Conservation (phyloP, 2,888 invertebrate species). For the Ceratothoa steindachneri region DNA sequence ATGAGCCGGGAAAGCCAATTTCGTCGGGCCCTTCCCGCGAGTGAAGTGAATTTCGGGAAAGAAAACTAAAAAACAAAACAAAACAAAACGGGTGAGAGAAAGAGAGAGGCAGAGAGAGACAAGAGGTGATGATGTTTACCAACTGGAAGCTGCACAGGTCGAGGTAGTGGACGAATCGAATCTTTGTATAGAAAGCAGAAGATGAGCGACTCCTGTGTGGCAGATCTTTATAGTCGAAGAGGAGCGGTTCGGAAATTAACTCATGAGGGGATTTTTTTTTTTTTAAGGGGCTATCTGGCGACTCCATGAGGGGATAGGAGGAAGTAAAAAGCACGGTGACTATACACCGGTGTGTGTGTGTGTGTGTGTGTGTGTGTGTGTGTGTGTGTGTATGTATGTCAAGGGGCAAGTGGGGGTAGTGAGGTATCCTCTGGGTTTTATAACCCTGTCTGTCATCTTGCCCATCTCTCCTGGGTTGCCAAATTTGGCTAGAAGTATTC, state of each 20-base stretch:
- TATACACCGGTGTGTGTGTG: conserved; percentile 8
- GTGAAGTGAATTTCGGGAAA: too few species aligned
- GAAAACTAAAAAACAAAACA: neutral
- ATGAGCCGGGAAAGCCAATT: too few species aligned
- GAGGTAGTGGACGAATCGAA: neutral
- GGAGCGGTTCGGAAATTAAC: too few species aligned
- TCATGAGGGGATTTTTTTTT: too few species aligned
- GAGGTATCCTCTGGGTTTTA: too few species aligned
- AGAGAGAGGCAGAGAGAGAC: neutral
- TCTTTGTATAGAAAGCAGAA: too few species aligned
- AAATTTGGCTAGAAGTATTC: too few species aligned
- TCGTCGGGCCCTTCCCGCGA: too few species aligned
- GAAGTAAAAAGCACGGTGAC: neutral
- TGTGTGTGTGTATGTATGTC: conserved; percentile 3
- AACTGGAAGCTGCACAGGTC: neutral
- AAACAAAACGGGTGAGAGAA: neutral
- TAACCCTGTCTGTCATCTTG: too few species aligned
- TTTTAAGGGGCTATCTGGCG: too few species aligned
- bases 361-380: conserved; percentile 13
- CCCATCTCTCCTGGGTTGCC: too few species aligned
- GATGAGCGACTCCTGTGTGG: neutral
- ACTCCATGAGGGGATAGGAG: conserved; percentile 5
- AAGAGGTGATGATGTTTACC: neutral
- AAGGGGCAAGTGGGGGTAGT: too few species aligned
- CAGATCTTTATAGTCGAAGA: neutral